A percentile compares a stretch with the other conserved stretches of the same genome.
These are phyloP conservation scores for Seira ritae DNA, from an alignment of 2,888 invertebrate species.

Conservation along the genomic window DNA sequence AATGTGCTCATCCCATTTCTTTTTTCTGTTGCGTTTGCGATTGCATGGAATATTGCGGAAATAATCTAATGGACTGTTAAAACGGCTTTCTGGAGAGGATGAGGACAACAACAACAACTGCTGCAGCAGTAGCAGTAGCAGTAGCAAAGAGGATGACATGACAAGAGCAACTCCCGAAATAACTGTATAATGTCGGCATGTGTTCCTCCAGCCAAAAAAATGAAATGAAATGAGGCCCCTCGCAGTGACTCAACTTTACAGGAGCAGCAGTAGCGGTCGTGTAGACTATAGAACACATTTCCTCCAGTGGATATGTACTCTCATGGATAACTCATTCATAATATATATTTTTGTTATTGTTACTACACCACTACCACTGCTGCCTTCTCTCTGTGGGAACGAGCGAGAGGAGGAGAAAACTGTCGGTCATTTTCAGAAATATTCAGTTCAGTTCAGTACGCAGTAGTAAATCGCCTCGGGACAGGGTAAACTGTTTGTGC, in stretches of 20 bases:
- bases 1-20: too few species aligned
- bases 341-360: conserved; percentile 34
- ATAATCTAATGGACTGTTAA: conserved; percentile 20
- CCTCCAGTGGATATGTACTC: not conserved
- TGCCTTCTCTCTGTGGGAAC: conserved; percentile 1
- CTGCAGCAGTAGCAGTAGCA: conserved; percentile 1
- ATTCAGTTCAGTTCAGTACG: not conserved
- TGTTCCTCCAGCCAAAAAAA: not conserved
- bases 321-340: conserved; percentile 25
- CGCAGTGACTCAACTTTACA: not conserved
- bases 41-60: too few species aligned
- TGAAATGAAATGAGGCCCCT: too few species aligned
- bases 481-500: conserved; percentile 5
- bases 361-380: not conserved
- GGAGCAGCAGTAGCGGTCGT: not conserved
- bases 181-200: not conserved
- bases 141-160: not conserved
- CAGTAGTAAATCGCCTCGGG: not conserved
- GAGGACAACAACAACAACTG: conserved; percentile 10
- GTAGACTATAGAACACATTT: not conserved
- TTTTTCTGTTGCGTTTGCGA: too few species aligned
- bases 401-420: not conserved
- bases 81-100: conserved; percentile 1
- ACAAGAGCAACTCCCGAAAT: too few species aligned
- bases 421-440: not conserved